Base-by-base conservation (phyloP, 2,888 invertebrate species). In the Leptinotarsa tumamoca region DNA sequence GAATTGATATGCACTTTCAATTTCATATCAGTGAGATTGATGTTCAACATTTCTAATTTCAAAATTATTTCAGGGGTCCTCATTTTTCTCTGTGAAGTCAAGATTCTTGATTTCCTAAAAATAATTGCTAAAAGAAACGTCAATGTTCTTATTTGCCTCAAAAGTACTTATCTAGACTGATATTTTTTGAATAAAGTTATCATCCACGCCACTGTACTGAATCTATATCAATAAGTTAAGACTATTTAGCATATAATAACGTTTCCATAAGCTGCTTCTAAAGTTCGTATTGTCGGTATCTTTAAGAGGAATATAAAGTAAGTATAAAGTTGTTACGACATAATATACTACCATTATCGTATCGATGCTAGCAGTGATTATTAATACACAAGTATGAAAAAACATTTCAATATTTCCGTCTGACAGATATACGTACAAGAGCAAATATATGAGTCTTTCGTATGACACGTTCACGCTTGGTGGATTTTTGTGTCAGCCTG, bases 181-280 rank as follows among this genome's bases (percentile, higher is more conserved):
- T 23, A 23, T 23, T 23, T 23, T 23, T 23, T 23, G 23, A 23
- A 10, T 68, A 71, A 51, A 23, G 27, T 33, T 63, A 33, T 18
- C 3, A 63, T 10, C 63, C 33, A 27, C 63, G 43, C 63, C 63
- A 63, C 63, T 63, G 63, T 63, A 43, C 43, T 63, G 75, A 66
- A 75, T 73, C 67, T 73, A 73, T 75, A 75, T 67, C 74, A 74
- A 73, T 70, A 67, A 77, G 69, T 72, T 49, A 74, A 69, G 67
- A 71, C 75, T 75, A 74, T 78, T 78, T 78, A 78, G 75, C 77
- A 78, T 78, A 78, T 72, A 78, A 78, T 78, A 78, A 77, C 73
- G 71, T 78, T 71, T 78, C 77, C 75, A 78, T 75, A 75, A 75
- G 77, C 77, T 75, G 75, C 72, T 61, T 73, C 68, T 72, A 78